Conservation (phyloP, 2,113 vertebrate genomes). For the Galbula dea region DNA sequence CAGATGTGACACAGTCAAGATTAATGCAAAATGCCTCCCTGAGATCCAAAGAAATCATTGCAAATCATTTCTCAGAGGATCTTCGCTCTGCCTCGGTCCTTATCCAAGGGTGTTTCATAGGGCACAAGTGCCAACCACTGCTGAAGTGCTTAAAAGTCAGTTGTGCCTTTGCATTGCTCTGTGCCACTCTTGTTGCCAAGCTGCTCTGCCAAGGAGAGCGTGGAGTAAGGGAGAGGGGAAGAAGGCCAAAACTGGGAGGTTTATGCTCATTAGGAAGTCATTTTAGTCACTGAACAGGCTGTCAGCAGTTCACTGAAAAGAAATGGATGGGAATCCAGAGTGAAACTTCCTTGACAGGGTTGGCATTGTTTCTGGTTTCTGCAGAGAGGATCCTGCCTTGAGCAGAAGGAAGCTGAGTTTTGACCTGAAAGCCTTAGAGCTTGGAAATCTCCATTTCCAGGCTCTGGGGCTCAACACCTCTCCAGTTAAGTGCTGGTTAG, state of each 20-base stretch:
- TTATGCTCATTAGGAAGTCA: not conserved
- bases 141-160: not conserved
- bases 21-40: not conserved
- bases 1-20: conserved; percentile 28
- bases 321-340: not conserved
- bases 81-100: not conserved
- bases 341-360: not conserved
- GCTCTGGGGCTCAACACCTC: not conserved
- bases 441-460: not conserved
- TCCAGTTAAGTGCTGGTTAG: not conserved
- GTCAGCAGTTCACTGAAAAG: not conserved
- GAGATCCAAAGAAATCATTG: not conserved
- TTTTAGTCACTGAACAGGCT: not conserved
- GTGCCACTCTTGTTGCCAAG: not conserved
- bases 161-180: not conserved
- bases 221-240: not conserved
- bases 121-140: not conserved
- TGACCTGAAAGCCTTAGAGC: not conserved
- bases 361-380: not conserved
- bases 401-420: not conserved
- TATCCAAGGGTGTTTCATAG: not conserved
- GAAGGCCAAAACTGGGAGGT: not conserved
- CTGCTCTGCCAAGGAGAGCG: not conserved
- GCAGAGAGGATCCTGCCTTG: not conserved
- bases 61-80: not conserved